phyloP scores from a whole-genome alignment of 2,888 invertebrate species.

The Sarcophaga rosellei region DNA sequence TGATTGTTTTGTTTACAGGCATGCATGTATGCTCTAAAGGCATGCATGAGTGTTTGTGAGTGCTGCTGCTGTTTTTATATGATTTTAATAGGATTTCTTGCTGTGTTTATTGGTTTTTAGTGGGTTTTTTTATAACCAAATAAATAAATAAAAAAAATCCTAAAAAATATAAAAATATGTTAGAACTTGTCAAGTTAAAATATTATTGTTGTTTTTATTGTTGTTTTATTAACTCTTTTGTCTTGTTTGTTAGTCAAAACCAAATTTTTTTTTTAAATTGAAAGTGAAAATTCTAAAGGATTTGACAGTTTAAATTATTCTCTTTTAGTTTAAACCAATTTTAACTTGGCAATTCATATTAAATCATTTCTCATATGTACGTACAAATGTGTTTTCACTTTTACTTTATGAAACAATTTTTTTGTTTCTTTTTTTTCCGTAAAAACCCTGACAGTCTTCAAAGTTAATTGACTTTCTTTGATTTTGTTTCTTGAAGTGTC shows the following conservation, averaged over 20 bases:
- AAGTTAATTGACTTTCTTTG: slow-evolving; percentile 58
- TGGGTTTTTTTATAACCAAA: not conserved
- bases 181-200: not conserved
- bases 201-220: not conserved
- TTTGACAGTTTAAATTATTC: no score
- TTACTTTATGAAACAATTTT: no score
- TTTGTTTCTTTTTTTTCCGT: not conserved
- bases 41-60: not conserved
- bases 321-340: no score
- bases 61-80: not conserved
- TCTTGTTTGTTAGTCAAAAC: not conserved
- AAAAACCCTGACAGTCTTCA: not conserved
- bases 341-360: no score
- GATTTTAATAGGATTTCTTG: not conserved
- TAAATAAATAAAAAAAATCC: not conserved
- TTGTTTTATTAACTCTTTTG: not conserved
- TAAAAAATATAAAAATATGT: not conserved
- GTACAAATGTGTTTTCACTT: no score
- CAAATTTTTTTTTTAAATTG: no score
- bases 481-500: slow-evolving; percentile 49
- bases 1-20: not conserved
- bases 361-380: no score
- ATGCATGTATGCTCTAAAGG: not conserved
- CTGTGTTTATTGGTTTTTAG: not conserved
- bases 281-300: no score